phyloP scores from a whole-genome alignment of 2,797 vertebrate genomes.

The Babyrousa celebensis region DNA sequence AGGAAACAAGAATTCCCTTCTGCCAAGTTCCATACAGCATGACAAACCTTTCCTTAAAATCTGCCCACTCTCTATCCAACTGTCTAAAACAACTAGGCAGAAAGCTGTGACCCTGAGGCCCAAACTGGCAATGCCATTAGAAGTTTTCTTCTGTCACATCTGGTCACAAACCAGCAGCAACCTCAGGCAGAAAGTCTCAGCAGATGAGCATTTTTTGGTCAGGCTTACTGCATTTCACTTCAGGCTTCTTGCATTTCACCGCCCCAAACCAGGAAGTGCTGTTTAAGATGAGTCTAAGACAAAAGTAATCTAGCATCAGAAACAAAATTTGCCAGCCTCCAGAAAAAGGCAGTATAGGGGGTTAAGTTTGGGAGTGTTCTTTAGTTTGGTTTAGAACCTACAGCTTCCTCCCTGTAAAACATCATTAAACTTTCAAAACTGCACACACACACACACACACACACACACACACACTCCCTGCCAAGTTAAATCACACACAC shows the following conservation, averaged over 20 bases:
- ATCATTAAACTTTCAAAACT: constrained; percentile 4
- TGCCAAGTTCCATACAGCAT: background rate
- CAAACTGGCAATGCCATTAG: background rate
- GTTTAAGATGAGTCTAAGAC: constrained; percentile 44
- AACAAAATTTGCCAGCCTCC: background rate
- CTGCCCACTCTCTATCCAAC: too few relatives aligned
- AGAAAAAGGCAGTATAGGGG: background rate
- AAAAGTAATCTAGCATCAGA: constrained; percentile 59
- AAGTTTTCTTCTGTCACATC: background rate
- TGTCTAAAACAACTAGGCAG: background rate
- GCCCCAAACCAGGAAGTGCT: constrained; percentile 81
- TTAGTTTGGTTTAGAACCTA: background rate
- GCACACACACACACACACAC: background rate
- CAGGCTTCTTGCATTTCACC: constrained; percentile 7
- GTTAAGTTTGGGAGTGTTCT: background rate
- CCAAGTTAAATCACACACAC: background rate
- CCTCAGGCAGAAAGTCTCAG: background rate
- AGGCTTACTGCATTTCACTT: constrained; percentile 5
- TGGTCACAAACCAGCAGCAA: background rate
- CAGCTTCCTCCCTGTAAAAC: background rate
- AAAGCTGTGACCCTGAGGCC: background rate
- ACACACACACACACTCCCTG: background rate
- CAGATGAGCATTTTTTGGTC: background rate
- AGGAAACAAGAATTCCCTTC: background rate
- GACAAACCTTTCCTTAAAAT: background rate